These are phyloP conservation scores for Sinopyrophorus schimmeli DNA, from an alignment of 2,888 invertebrate species.

Conservation along the genomic window DNA sequence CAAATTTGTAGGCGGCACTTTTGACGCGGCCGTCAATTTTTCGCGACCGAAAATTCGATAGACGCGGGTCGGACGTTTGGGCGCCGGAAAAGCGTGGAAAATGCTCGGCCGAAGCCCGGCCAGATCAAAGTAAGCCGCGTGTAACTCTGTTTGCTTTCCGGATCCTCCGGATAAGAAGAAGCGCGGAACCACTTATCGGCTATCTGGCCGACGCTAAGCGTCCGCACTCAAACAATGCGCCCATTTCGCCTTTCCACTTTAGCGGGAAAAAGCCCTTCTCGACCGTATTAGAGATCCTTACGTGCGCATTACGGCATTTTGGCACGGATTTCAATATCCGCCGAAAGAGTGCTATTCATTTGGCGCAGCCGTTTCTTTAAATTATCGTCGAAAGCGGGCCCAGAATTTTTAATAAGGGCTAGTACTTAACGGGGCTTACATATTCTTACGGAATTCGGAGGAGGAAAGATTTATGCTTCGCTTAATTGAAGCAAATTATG, in stretches of 20 bases:
- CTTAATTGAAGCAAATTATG: too few relatives aligned
- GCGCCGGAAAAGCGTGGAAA: slow-evolving; percentile 13
- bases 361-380: slow-evolving; percentile 29
- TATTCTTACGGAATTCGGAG: slow-evolving; percentile 22
- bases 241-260: slow-evolving; percentile 27
- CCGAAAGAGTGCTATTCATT: slow-evolving; percentile 29
- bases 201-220: slow-evolving; percentile 30
- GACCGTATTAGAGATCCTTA: slow-evolving; percentile 24
- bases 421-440: slow-evolving; percentile 26
- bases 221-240: slow-evolving; percentile 28
- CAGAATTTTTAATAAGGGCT: slow-evolving; percentile 31
- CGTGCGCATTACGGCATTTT: slow-evolving; percentile 28
- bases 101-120: slow-evolving; percentile 12
- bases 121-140: slow-evolving; percentile 31
- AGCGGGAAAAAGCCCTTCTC: slow-evolving; percentile 26
- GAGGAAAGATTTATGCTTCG: too few relatives aligned
- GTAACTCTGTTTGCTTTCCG: slow-evolving; percentile 27
- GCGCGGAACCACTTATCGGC: slow-evolving; percentile 28
- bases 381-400: slow-evolving; percentile 26
- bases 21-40: slow-evolving; percentile 24
- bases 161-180: slow-evolving; percentile 28
- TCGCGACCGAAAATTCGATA: slow-evolving; percentile 25
- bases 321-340: slow-evolving; percentile 32
- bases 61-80: slow-evolving; percentile 21
- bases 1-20: slow-evolving; percentile 22